Evolutionary conservation across 2,888 invertebrate genomes (phyloP).

Genomic region (Brassicogethes aeneus): DNA sequence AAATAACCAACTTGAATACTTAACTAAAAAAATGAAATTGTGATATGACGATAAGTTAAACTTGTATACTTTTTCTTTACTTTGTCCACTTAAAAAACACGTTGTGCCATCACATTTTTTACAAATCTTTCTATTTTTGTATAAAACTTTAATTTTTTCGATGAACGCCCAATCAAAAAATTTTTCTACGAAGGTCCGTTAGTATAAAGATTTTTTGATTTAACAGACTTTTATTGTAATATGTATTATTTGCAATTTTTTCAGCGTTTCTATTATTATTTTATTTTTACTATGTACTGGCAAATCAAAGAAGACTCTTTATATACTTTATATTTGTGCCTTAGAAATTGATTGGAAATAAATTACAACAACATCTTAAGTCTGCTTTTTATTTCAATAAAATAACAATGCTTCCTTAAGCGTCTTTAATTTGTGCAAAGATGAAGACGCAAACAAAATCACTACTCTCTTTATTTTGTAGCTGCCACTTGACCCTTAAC

Average conservation of each 20-base stretch:
- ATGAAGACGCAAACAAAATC: conserved; percentile 61
- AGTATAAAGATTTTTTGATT: no score
- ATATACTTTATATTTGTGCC: neutral
- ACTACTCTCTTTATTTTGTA: conserved; percentile 50
- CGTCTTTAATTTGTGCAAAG: conserved; percentile 50
- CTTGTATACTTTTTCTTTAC: conserved; percentile 1
- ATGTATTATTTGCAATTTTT: neutral
- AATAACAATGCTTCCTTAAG: neutral
- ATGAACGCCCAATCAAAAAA: neutral
- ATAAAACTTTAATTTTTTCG: conserved; percentile 5
- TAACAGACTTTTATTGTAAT: no score
- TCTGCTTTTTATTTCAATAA: neutral
- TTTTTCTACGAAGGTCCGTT: no score
- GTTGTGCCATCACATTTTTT: conserved; percentile 28
- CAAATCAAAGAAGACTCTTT: conserved; percentile 2
- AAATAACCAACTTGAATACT: neutral
- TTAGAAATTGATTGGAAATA: neutral
- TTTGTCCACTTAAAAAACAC: conserved; percentile 8
- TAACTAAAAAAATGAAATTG: conserved; percentile 23
- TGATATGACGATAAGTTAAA: conserved; percentile 24
- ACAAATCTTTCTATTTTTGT: conserved; percentile 12
- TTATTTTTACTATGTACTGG: conserved; percentile 2
- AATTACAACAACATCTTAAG: neutral
- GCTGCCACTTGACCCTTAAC: conserved; percentile 67
- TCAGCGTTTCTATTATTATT: neutral